Percentiles rank a stretch among this genome's conserved stretches.
Evolutionary conservation across 2,797 vertebrate species (phyloP).

Genomic region (Steatocranus sp.): DNA sequence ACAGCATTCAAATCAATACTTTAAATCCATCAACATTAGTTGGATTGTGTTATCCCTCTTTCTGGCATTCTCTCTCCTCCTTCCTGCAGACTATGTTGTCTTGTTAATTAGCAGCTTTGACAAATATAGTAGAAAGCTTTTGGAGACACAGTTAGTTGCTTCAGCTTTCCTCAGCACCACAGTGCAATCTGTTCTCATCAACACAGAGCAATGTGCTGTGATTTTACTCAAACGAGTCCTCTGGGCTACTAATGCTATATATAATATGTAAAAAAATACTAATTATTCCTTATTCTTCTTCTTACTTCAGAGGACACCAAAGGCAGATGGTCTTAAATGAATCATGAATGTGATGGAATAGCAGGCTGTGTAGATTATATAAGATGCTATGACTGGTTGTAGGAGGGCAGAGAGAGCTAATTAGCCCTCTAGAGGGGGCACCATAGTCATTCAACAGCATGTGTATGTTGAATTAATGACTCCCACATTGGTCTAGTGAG

Average conservation of each 20-base stretch:
- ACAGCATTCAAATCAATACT: neutral
- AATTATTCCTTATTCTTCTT: neutral
- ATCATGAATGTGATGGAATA: neutral
- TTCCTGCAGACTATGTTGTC: slow-evolving; percentile 2
- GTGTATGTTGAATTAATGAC: neutral
- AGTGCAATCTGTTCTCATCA: slow-evolving; percentile 49
- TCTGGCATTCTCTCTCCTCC: neutral
- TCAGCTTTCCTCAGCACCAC: slow-evolving; percentile 10
- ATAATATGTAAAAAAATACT: neutral
- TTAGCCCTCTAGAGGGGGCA: neutral
- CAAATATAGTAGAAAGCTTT: slow-evolving; percentile 39
- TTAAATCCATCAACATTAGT: neutral
- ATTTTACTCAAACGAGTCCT: neutral
- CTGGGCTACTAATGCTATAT: neutral
- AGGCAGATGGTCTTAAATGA: neutral
- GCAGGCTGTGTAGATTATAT: neutral
- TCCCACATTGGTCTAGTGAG: neutral
- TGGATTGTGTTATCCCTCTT: neutral
- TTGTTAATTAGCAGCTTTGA: slow-evolving; percentile 53
- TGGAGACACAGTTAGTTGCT: slow-evolving; percentile 43
- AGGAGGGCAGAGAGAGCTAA: neutral
- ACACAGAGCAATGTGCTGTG: slow-evolving; percentile 8
- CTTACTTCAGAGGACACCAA: neutral
- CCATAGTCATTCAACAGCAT: neutral
- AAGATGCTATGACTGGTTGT: neutral